Percentiles rank a stretch among this genome's conserved stretches.
These are phyloP conservation scores for Xyrichtys novacula DNA, from an alignment of 2,797 vertebrate genomes.

Conservation along the genomic window DNA sequence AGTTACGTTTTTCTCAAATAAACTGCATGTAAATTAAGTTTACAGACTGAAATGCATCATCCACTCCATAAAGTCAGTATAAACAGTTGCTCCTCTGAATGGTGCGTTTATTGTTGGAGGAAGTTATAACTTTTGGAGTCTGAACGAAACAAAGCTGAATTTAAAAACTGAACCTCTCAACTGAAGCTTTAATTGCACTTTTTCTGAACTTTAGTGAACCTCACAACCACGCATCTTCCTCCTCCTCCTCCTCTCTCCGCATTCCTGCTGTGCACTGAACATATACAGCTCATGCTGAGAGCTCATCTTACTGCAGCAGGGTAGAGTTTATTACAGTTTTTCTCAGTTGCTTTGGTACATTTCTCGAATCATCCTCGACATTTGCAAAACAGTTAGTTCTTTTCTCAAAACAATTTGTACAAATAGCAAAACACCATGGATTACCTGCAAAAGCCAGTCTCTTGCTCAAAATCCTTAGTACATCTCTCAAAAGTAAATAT, in stretches of 20 bases:
- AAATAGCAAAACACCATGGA: no score
- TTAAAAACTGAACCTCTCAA: not conserved
- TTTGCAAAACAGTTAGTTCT: no score
- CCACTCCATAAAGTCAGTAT: no score
- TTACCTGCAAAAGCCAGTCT: no score
- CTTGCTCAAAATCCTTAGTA: no score
- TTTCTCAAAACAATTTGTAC: no score
- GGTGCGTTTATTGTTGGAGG: not conserved
- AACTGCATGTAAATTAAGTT: no score
- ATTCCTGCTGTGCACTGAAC: slow-evolving; percentile 57
- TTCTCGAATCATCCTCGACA: no score
- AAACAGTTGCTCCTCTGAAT: not conserved
- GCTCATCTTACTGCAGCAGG: slow-evolving; percentile 13
- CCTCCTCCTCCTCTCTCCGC: slow-evolving; percentile 33
- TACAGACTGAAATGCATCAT: no score
- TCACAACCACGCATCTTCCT: not conserved
- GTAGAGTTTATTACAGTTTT: not conserved
- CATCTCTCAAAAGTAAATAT: no score
- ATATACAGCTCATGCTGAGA: not conserved
- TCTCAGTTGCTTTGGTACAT: no score
- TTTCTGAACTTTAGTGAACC: not conserved
- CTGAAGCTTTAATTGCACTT: not conserved
- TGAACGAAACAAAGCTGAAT: not conserved
- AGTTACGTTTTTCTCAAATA: no score
- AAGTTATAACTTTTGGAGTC: not conserved